Percentiles rank a stretch among this genome's conserved stretches.
These are phyloP conservation scores for Crioceris asparagi DNA, from an alignment of 2,888 invertebrate species.

Conservation along the genomic window DNA sequence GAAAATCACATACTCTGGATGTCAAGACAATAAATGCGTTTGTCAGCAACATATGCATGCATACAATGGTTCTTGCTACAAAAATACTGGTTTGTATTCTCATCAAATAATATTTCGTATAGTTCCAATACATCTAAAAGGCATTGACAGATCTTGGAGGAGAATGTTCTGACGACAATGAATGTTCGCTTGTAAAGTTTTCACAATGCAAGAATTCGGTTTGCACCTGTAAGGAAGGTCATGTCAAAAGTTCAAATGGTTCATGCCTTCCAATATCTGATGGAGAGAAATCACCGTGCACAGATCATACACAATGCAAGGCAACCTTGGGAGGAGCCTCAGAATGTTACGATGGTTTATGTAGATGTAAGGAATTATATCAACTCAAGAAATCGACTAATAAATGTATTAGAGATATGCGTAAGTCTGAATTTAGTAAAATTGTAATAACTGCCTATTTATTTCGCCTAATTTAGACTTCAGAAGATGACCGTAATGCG, in stretches of 20 bases:
- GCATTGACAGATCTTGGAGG: slow-evolving; percentile 28
- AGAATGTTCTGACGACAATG: slow-evolving; percentile 20
- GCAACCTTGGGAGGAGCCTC: slow-evolving; percentile 21
- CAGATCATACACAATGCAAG: slow-evolving; percentile 26
- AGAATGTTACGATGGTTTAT: slow-evolving; percentile 22
- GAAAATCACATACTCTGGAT: too few species aligned
- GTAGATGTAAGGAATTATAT: slow-evolving; percentile 26
- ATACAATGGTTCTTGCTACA: too few species aligned
- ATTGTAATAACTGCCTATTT: too few species aligned
- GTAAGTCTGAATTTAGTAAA: slow-evolving; percentile 18
- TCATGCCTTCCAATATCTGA: slow-evolving; percentile 25
- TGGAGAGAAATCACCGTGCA: slow-evolving; percentile 20
- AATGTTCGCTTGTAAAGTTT: slow-evolving; percentile 22
- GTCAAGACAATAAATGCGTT: too few species aligned
- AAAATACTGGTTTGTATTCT: too few species aligned
- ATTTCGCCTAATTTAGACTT: too few species aligned
- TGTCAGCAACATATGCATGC: too few species aligned
- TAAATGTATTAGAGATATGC: slow-evolving; percentile 25
- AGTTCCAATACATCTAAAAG: too few species aligned
- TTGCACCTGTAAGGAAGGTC: slow-evolving; percentile 24
- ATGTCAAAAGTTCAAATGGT: slow-evolving; percentile 14
- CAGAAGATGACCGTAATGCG: too few species aligned
- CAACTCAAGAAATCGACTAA: slow-evolving; percentile 20
- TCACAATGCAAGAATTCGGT: slow-evolving; percentile 21
- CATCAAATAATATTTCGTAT: too few species aligned